Evolutionary conservation across 2,113 vertebrate genomes (phyloP).

Genomic region (Corydoras sp.): DNA sequence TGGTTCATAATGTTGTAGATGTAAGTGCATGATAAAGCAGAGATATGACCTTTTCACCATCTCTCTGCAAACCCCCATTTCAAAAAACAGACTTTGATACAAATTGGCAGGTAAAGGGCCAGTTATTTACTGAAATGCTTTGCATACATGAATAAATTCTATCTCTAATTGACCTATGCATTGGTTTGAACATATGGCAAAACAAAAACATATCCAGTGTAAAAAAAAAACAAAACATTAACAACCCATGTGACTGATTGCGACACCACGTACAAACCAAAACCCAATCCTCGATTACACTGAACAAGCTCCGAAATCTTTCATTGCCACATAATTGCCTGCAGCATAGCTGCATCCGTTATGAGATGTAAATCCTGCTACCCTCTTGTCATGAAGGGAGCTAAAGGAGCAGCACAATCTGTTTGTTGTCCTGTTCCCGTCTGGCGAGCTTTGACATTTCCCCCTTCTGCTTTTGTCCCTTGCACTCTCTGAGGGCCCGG

Average conservation of each 20-base stretch:
- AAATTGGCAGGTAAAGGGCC: conserved; percentile 17
- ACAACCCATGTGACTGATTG: conserved; percentile 17
- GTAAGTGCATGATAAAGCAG: too few species aligned
- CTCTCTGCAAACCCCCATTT: conserved; percentile 6
- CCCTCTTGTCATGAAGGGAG: conserved; percentile 45
- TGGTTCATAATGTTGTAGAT: too few species aligned
- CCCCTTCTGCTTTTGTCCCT: conserved; percentile 63
- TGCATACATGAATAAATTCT: conserved; percentile 33
- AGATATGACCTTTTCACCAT: neutral
- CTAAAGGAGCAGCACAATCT: conserved; percentile 47
- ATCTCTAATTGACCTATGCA: conserved; percentile 24
- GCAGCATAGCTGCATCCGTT: conserved; percentile 36
- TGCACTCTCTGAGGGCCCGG: conserved; percentile 68
- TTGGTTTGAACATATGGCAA: conserved; percentile 32
- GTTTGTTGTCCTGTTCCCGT: conserved; percentile 66
- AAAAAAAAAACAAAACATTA: conserved; percentile 9
- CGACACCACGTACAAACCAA: conserved; percentile 29
- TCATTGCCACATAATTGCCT: conserved; percentile 45
- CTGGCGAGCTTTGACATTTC: conserved; percentile 66
- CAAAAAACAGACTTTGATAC: conserved; percentile 10
- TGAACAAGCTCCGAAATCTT: conserved; percentile 41
- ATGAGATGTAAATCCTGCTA: conserved; percentile 50
- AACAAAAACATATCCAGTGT: conserved; percentile 21
- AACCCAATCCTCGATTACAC: conserved; percentile 38
- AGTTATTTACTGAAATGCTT: conserved; percentile 31